Evolutionary conservation across 2,888 invertebrate genomes (phyloP), one percentile per base, ranked within the genome.

Genomic region (Malacosoma neustria): DNA sequence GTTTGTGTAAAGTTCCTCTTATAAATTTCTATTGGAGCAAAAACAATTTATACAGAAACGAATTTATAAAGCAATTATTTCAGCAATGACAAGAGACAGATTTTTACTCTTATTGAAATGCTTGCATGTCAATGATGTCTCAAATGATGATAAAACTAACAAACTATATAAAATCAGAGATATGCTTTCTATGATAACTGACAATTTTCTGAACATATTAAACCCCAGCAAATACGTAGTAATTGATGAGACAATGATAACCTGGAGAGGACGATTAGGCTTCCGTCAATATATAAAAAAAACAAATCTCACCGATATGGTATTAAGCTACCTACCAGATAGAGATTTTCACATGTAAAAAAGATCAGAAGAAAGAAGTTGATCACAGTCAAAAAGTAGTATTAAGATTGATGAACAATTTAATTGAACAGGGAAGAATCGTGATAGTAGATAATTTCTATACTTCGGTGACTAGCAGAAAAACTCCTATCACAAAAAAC

Each of bases 241-340:
- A 14, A 37, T 40, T 31, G 61, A 66, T 43, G 61, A 66, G 43
- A 49, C 51, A 30, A 54, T 63, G 52, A 47, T 66, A 32, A 55
- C 58, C 30, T 63, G 54, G 51, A 40, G 57, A 34, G 60, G 63
- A 9, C 39, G 61, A 33, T 43, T 68, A 5, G 31, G 36, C 14
- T 61, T 63, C 40, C 49, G 51, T 3, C 62, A 65, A 38, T 66
- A 61, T 35, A 60, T 63, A 35, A 54, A 56, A n/a, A n/a, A 39
- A 49, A 46, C 29, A 66, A 64, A 43, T 33, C 45, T 11, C 57
- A 60, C 36, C 51, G 49, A 34, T 66, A 61, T 36, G 61, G 63
- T 1, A 40, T 65, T 13, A 66, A 68, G 41, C 34, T 67, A 39
- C 39, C 36, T 39, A 14, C 29, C 7, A 36, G 22, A 11, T 36